A percentile compares a stretch with the other conserved stretches of the same genome.
Evolutionary conservation across 2,113 vertebrate genomes (phyloP).

Genomic region (Galeopterus variegatus): DNA sequence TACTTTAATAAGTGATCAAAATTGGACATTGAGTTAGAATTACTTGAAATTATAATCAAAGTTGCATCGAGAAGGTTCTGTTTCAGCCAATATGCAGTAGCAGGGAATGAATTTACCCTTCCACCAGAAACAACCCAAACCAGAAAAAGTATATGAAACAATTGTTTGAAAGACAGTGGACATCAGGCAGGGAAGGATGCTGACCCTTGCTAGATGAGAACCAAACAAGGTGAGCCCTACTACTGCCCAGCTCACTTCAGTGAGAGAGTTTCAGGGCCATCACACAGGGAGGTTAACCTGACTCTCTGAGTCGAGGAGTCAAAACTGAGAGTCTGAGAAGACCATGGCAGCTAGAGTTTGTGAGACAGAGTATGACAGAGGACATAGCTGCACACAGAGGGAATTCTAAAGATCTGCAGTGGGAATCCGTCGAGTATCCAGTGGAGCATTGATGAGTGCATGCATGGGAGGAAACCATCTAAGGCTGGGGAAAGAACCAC

Average conservation of each 20-base stretch:
- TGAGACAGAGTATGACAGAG: not conserved
- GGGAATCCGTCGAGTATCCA: too few species aligned
- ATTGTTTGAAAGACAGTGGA: not conserved
- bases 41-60: not conserved
- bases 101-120: too few species aligned
- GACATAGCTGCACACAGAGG: not conserved
- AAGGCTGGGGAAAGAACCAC: not conserved
- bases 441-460: not conserved
- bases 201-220: not conserved
- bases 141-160: not conserved
- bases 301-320: not conserved
- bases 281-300: not conserved
- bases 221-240: not conserved
- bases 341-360: not conserved
- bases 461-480: not conserved
- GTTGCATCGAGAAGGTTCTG: not conserved
- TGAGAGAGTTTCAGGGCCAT: not conserved
- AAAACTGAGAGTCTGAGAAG: not conserved
- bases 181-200: too few species aligned
- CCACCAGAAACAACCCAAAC: not conserved
- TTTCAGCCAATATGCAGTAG: too few species aligned
- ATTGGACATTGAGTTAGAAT: not conserved
- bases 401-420: not conserved
- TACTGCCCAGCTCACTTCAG: too few species aligned
- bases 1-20: not conserved